Conservation (phyloP, 1,140 invertebrate genomes). For the Megathymus violae region DNA sequence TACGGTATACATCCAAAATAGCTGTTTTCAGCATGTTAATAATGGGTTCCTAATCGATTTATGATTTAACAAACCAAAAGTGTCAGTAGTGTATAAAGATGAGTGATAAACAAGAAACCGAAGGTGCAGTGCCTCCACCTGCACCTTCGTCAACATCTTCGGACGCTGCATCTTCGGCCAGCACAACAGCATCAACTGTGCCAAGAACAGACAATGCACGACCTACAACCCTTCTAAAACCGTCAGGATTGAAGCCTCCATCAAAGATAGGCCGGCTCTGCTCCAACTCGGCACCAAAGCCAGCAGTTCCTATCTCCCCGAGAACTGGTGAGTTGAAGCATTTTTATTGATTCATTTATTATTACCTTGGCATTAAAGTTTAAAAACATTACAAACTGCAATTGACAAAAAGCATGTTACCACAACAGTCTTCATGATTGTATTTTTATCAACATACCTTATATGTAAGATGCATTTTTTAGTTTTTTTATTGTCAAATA, state of each 20-base stretch:
- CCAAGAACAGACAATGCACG: slow-evolving; percentile 51
- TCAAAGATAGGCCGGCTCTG: slow-evolving; percentile 86
- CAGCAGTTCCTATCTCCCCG: slow-evolving; percentile 84
- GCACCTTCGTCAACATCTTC: slow-evolving; percentile 62
- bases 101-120: slow-evolving; percentile 68
- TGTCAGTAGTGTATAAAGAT: slow-evolving; percentile 66
- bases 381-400: slow-evolving; percentile 67
- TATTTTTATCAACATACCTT: no score
- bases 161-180: slow-evolving; percentile 59
- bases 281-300: slow-evolving; percentile 84
- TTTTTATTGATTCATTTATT: slow-evolving; percentile 19
- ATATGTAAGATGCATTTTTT: no score
- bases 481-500: no score
- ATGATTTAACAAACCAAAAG: slow-evolving; percentile 39
- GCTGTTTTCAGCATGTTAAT: slow-evolving; percentile 39
- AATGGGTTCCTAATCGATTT: slow-evolving; percentile 40
- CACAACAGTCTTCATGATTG: no score
- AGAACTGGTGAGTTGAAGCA: slow-evolving; percentile 77
- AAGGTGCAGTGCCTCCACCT: slow-evolving; percentile 46
- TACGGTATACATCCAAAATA: slow-evolving; percentile 28
- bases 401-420: slow-evolving; percentile 57
- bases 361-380: slow-evolving; percentile 21
- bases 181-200: slow-evolving; percentile 58
- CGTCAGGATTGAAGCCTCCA: slow-evolving; percentile 85
- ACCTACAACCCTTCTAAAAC: slow-evolving; percentile 71